Conservation (phyloP, 1,140 invertebrate species). For the Dendroctonus valens region DNA sequence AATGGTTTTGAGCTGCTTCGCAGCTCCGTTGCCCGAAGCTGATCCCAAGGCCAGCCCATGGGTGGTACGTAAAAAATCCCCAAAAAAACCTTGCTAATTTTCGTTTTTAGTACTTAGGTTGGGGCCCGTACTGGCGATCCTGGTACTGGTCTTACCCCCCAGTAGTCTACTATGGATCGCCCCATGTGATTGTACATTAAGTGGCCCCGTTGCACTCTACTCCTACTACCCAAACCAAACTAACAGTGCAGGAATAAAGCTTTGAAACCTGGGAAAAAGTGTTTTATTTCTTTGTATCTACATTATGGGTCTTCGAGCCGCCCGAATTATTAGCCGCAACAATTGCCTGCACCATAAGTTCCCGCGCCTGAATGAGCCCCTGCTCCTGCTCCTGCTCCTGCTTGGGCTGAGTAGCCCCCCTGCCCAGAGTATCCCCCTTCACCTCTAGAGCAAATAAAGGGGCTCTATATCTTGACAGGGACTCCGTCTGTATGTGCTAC, state of each 20-base stretch:
- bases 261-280: not conserved
- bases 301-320: not conserved
- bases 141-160: not conserved
- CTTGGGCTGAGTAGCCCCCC: not conserved
- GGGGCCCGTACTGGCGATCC: not conserved
- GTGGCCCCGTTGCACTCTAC: not conserved
- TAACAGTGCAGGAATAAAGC: not conserved
- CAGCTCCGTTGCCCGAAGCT: slow-evolving; percentile 1
- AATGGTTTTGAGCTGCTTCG: not conserved
- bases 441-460: not conserved
- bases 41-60: slow-evolving; percentile 3
- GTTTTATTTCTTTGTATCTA: not conserved
- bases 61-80: not conserved
- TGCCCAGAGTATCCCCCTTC: not conserved
- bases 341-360: slow-evolving; percentile 4
- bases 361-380: slow-evolving; percentile 3
- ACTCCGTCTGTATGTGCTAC: not conserved
- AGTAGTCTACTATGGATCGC: not conserved
- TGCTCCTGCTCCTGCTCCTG: slow-evolving; percentile 3
- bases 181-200: not conserved
- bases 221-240: not conserved
- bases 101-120: not conserved
- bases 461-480: not conserved
- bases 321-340: not conserved
- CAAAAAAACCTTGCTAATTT: not conserved